Conservation (phyloP, 2,113 vertebrate species). For the Eclectus roratus region DNA sequence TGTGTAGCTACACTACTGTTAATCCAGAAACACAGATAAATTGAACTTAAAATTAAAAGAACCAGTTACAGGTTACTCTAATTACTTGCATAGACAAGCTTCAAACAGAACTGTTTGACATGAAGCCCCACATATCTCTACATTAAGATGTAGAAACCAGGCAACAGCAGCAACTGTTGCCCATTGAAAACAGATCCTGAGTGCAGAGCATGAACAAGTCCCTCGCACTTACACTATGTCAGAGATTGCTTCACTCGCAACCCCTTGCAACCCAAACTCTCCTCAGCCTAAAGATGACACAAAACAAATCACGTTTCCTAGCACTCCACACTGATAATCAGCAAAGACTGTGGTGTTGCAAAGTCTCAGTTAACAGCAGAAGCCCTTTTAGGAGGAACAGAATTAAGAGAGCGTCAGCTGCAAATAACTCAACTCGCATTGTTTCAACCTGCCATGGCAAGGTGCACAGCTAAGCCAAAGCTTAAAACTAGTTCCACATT, state of each 20-base stretch:
- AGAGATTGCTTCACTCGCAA: neutral
- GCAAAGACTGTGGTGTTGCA: neutral
- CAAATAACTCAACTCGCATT: neutral
- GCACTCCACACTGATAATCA: neutral
- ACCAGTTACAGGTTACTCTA: neutral
- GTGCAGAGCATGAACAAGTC: neutral
- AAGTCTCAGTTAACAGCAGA: neutral
- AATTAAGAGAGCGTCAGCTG: neutral
- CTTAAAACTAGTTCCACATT: neutral
- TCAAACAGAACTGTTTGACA: neutral
- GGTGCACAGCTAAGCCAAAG: neutral
- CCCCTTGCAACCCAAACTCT: neutral
- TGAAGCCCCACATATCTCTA: neutral
- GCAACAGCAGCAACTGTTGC: neutral
- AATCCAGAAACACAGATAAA: neutral
- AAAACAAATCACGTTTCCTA: neutral
- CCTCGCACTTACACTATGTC: neutral
- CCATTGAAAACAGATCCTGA: neutral
- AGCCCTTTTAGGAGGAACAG: neutral
- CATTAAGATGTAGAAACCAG: fast-evolving
- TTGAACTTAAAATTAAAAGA: neutral
- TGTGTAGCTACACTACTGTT: neutral
- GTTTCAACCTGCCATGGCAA: constrained; percentile 35
- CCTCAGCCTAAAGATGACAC: neutral
- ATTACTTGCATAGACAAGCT: neutral